Percentiles rank a stretch among this genome's conserved stretches.
These are phyloP conservation scores for Subanguina moxae DNA, from an alignment of 1,140 invertebrate genomes.

Conservation along the genomic window DNA sequence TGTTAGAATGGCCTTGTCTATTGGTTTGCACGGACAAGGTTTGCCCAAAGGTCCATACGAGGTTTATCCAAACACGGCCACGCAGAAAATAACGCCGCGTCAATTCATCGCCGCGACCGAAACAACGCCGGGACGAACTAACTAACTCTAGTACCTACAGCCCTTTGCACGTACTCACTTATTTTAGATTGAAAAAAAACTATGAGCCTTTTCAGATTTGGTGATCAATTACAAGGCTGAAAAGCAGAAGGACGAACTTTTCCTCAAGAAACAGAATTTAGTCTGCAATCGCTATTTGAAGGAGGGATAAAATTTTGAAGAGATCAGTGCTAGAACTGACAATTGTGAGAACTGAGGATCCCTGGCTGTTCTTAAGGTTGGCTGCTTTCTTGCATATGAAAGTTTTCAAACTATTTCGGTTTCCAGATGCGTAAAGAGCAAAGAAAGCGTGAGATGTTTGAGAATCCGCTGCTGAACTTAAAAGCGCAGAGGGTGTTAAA, in stretches of 20 bases:
- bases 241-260: conserved; percentile 18
- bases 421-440: conserved; percentile 44
- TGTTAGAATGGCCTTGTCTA: too few relatives aligned
- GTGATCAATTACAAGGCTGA: conserved; percentile 41
- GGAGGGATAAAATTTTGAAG: conserved; percentile 8
- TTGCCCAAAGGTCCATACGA: too few relatives aligned
- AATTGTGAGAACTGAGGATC: conserved; percentile 42
- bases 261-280: conserved; percentile 19
- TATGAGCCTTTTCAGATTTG: conserved; percentile 48
- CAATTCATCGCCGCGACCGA: too few relatives aligned
- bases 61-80: too few relatives aligned
- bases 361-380: conserved; percentile 43
- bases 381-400: background rate
- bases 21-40: too few relatives aligned
- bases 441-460: conserved; percentile 26
- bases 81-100: too few relatives aligned
- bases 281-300: background rate
- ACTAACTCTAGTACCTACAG: too few relatives aligned
- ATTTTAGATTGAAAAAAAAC: conserved; percentile 43
- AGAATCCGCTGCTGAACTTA: conserved; percentile 40
- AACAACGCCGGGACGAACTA: too few relatives aligned
- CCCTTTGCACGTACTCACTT: too few relatives aligned
- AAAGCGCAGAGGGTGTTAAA: conserved; percentile 34
- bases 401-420: background rate
- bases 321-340: conserved; percentile 20